A percentile compares a stretch with the other conserved stretches of the same genome.
phyloP scores from a whole-genome alignment of 2,888 invertebrate species.

The Monopis laevigella region DNA sequence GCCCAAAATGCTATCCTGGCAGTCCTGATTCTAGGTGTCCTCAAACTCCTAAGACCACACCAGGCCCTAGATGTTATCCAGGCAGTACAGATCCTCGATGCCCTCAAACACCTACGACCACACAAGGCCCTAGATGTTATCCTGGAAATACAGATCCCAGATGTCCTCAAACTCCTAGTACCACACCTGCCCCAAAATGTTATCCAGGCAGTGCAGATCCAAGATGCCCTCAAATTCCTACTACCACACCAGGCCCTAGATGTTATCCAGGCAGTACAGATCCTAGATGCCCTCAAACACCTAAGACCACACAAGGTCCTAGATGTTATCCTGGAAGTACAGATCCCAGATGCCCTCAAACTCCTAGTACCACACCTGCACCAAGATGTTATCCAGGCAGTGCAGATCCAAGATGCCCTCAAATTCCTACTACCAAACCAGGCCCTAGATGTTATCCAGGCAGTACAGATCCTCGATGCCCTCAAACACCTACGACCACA shows the following conservation, averaged over 20 bases:
- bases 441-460: constrained; percentile 31
- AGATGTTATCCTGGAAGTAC: constrained; percentile 32
- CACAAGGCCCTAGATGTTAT: constrained; percentile 25
- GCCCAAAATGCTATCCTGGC: constrained; percentile 30
- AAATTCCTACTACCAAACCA: constrained; percentile 22
- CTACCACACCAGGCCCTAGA: constrained; percentile 23
- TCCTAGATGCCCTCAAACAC: constrained; percentile 25
- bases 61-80: constrained; percentile 27
- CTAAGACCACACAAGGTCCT: constrained; percentile 23
- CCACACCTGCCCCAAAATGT: constrained; percentile 24
- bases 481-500: constrained; percentile 27
- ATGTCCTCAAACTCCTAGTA: constrained; percentile 25
- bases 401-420: constrained; percentile 26
- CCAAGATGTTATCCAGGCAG: constrained; percentile 32
- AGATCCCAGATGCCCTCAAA: constrained; percentile 25
- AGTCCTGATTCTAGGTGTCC: constrained; percentile 28
- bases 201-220: constrained; percentile 34
- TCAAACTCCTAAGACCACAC: constrained; percentile 22
- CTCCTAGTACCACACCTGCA: constrained; percentile 25
- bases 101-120: constrained; percentile 25
- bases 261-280: constrained; percentile 35
- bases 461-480: constrained; percentile 28
- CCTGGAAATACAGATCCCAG: constrained; percentile 32
- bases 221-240: constrained; percentile 21
- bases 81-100: constrained; percentile 31